Conservation (phyloP, 2,113 vertebrate species). For the Mus musculus region GRCm39 chr9:43224001-43224500, state of each 20-base stretch:
- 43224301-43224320: not conserved
- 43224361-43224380: not conserved
- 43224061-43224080: not conserved
- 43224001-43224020: not conserved
- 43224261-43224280: not conserved
- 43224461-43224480: not conserved
- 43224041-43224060: not conserved
- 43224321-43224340: not conserved
- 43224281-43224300: not conserved
- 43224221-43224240: not conserved
- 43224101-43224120: not conserved
- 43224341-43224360: not conserved
- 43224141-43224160: not conserved
- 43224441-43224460: not conserved
- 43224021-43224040: not conserved
- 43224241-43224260: not conserved
- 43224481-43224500: not conserved
- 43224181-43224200: not conserved
- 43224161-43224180: not conserved
- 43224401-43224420: not conserved
- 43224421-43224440: not conserved
- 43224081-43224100: not conserved
- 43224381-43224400: not conserved
- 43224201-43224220: not conserved
- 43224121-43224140: not conserved